Base-by-base conservation (phyloP, 2,113 vertebrate species). In the Okapia johnstoni region DNA sequence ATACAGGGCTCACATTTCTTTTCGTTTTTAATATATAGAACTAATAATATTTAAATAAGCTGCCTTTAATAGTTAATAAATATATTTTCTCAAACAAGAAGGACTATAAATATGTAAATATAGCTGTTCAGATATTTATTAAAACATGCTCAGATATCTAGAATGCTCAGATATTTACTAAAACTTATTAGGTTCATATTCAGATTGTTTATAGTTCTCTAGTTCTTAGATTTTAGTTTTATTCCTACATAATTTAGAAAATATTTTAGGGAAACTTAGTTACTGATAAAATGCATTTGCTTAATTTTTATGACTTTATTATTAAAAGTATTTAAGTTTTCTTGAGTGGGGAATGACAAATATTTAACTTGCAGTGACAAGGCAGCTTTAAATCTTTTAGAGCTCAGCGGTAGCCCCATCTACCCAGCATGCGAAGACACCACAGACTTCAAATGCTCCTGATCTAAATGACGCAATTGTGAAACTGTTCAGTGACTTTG, bases 391-490 rank as follows among this genome's bases (percentile, higher is more conserved):
- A 97, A 96, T 98, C 36, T 97, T 98, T 87, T 98, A 99, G 99
- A 99, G 98, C 94, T 99, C 99, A 33, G 96, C 98, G 2, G 98
- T 98, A 4, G 98, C 98, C 28, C 98, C 98, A 25, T 98, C 99
- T 84, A 98, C 99, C 70, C 99, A 99, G 98, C 99, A 99, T 93
- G 99, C 99, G 58, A 99, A 99, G 95, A 98, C 99, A 0, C 99
- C 99, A 57, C 99, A 99, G 98, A 88, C 99, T 12, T 98, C 99
- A 54, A 97, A 98, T 80, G 98, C 99, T 36, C 98, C 99, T 30
- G 99, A 99, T 97, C 99, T 99, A 93, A 99, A 98, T 0, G 99
- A 99, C 43, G 99, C 99, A 54, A 99, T 99, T 99, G 99, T 99
- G 86, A 99, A 99, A 96, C 98, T 99, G 23, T 99, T 99, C 97